phyloP scores from a whole-genome alignment of 2,888 invertebrate genomes.

The Steinernema hermaphroditum region DNA sequence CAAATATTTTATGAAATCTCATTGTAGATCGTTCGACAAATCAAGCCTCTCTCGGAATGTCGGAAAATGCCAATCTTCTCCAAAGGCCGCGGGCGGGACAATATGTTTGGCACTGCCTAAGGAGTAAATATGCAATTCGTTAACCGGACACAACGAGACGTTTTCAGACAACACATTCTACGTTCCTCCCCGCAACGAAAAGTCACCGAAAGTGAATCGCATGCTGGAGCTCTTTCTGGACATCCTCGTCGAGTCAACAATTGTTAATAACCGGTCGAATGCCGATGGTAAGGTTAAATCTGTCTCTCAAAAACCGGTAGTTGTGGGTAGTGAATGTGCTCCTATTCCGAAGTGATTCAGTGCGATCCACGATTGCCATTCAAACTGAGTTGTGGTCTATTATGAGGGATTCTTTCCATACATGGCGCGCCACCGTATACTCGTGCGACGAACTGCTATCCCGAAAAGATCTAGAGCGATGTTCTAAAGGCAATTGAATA shows the following conservation, averaged over 20 bases:
- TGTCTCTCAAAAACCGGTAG: constrained; percentile 30
- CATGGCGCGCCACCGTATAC: too few species aligned
- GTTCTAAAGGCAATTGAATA: too few species aligned
- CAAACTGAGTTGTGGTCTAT: not conserved
- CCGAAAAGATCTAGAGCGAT: too few species aligned
- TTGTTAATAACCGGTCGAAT: constrained; percentile 30
- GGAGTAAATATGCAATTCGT: not conserved
- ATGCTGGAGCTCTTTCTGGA: constrained; percentile 23
- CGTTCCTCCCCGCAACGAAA: constrained; percentile 9
- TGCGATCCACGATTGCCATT: not conserved
- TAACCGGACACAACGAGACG: too few species aligned
- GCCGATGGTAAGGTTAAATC: constrained; percentile 25
- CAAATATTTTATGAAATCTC: not conserved
- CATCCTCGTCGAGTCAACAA: constrained; percentile 30
- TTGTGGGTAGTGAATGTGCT: not conserved
- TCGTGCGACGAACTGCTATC: too few species aligned
- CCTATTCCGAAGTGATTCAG: not conserved
- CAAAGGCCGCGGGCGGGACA: constrained; percentile 10
- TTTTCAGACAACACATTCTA: constrained; percentile 14
- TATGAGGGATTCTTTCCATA: not conserved
- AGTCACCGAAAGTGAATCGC: not conserved
- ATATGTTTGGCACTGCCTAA: constrained; percentile 22
- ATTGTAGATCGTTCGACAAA: not conserved
- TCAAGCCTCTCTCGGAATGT: not conserved
- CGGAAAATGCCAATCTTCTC: not conserved